A percentile compares a stretch with the other conserved stretches of the same genome.
Conservation (phyloP, 2,888 invertebrate genomes). For the Lacanobia oleracea region DNA sequence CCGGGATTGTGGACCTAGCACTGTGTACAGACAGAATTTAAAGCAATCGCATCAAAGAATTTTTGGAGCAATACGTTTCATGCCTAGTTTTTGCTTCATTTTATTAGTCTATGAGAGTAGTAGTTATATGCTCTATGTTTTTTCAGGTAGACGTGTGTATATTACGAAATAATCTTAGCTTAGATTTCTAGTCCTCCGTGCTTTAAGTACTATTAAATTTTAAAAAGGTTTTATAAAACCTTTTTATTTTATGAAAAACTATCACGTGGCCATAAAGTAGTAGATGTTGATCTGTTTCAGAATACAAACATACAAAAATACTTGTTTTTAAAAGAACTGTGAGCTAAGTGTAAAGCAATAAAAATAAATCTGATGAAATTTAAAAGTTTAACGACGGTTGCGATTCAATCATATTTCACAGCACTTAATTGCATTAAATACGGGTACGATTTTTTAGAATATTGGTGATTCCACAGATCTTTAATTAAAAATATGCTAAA, state of each 20-base stretch:
- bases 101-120: conserved; percentile 26
- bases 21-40: conserved; percentile 62
- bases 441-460: too few species aligned
- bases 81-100: conserved; percentile 39
- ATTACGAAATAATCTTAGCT: conserved; percentile 25
- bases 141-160: conserved; percentile 15
- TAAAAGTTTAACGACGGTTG: not conserved
- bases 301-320: conserved; percentile 11
- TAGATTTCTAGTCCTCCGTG: not conserved
- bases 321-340: conserved; percentile 6
- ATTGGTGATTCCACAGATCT: too few species aligned
- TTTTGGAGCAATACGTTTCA: conserved; percentile 46
- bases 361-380: conserved; percentile 10
- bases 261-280: conserved; percentile 30
- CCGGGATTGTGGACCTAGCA: conserved; percentile 52
- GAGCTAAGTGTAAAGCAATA: not conserved
- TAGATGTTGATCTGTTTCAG: conserved; percentile 21
- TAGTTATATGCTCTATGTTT: conserved; percentile 9
- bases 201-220: conserved; percentile 19
- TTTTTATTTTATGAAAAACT: conserved; percentile 10
- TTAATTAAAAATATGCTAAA: too few species aligned
- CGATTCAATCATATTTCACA: too few species aligned
- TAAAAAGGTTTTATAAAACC: not conserved
- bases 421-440: too few species aligned
- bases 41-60: conserved; percentile 60